Percentiles rank a stretch among this genome's conserved stretches.
These are phyloP conservation scores for Eugnorisma glareosa DNA, from an alignment of 2,888 invertebrate genomes.

Conservation along the genomic window DNA sequence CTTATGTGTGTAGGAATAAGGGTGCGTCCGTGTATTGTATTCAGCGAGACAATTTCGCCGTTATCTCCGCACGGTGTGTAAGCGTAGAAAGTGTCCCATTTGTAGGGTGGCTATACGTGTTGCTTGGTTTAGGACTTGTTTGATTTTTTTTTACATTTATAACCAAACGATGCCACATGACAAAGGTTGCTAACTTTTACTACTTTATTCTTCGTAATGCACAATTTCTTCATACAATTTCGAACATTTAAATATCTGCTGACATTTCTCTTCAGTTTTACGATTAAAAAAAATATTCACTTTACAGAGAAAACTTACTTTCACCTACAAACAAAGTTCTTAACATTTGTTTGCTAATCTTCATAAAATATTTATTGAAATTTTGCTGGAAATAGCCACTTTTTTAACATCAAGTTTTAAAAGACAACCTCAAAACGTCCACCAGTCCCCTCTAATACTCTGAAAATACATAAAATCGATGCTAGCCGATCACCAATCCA, in stretches of 20 bases:
- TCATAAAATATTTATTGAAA: neutral
- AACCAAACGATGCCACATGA: neutral
- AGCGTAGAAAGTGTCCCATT: slow-evolving; percentile 86
- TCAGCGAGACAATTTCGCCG: slow-evolving; percentile 76
- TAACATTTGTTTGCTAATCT: neutral
- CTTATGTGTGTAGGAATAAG: slow-evolving; percentile 72
- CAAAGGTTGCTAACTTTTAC: neutral
- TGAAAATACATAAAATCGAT: slow-evolving; percentile 2
- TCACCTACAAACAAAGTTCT: neutral
- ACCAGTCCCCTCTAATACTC: neutral
- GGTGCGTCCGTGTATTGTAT: slow-evolving; percentile 70
- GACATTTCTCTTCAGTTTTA: neutral
- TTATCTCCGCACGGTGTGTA: slow-evolving; percentile 79
- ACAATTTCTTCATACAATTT: neutral
- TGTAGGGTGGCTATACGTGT: slow-evolving; percentile 71
- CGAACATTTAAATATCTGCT: neutral
- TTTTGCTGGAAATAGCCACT: neutral
- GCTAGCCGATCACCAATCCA: neutral
- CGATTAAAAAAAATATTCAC: neutral
- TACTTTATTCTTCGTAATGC: neutral
- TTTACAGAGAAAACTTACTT: neutral
- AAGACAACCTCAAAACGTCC: neutral
- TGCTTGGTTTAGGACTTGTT: slow-evolving; percentile 20
- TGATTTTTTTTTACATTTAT: neutral
- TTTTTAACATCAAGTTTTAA: neutral